Evolutionary conservation across 2,888 invertebrate genomes (phyloP).

Genomic region (Ormia ochracea): DNA sequence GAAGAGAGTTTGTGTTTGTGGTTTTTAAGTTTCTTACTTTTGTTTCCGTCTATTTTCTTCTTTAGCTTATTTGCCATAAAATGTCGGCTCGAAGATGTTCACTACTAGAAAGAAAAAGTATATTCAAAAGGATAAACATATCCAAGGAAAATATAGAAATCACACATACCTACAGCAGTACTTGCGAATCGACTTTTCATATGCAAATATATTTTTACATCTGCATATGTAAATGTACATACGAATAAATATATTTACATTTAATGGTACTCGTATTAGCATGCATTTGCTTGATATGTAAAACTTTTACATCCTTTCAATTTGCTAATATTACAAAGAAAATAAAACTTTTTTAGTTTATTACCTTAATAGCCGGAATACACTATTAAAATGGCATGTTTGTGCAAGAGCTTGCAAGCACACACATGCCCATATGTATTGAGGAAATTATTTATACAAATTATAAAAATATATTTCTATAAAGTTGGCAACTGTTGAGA

Average conservation of each 20-base stretch:
- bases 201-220: not conserved
- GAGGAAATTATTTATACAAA: not conserved
- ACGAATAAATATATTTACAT: slow-evolving; percentile 28
- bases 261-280: not conserved
- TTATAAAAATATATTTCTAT: not conserved
- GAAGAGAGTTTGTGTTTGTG: slow-evolving; percentile 14
- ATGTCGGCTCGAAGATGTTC: slow-evolving; percentile 38
- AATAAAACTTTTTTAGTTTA: slow-evolving; percentile 46
- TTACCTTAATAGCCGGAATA: slow-evolving; percentile 61
- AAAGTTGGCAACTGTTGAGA: not conserved
- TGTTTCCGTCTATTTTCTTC: not conserved
- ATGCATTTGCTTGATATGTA: not conserved
- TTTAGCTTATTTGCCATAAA: slow-evolving; percentile 14
- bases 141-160: not conserved
- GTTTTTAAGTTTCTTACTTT: slow-evolving; percentile 9
- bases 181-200: no score
- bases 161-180: not conserved
- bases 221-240: no score
- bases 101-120: not conserved
- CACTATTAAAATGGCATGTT: slow-evolving; percentile 54
- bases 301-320: slow-evolving; percentile 30
- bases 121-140: not conserved
- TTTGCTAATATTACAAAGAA: not conserved
- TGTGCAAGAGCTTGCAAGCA: not conserved
- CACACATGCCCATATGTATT: not conserved